These are phyloP conservation scores for Drosophila meridionalis DNA, from an alignment of 2,888 invertebrate genomes.

Conservation along the genomic window DNA sequence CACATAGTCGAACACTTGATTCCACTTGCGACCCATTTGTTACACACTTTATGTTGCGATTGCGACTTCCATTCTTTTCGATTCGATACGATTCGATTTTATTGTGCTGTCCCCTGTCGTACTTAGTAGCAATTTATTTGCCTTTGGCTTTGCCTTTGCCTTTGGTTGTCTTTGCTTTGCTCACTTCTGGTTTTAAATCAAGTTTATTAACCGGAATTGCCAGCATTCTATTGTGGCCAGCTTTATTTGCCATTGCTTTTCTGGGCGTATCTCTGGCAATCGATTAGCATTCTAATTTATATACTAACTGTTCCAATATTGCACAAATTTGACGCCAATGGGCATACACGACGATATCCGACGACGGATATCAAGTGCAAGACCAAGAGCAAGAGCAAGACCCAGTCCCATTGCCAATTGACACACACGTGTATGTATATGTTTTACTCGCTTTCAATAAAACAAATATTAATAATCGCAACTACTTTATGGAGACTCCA, in stretches of 20 bases:
- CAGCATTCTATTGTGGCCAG: conserved; percentile 53
- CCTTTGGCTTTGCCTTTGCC: conserved; percentile 23
- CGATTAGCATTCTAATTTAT: conserved; percentile 81
- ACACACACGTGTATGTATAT: conserved; percentile 19
- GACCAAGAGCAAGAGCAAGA: conserved; percentile 47
- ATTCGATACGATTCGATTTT: conserved; percentile 36
- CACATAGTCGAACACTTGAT: conserved; percentile 51
- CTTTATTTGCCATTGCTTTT: conserved; percentile 41
- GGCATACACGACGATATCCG: conserved; percentile 64
- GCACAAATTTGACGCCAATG: conserved; percentile 68
- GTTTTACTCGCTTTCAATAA: conserved; percentile 3
- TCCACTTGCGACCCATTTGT: conserved; percentile 69
- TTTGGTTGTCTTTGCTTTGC: conserved; percentile 26
- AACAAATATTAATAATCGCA: conserved; percentile 15
- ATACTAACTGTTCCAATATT: conserved; percentile 63
- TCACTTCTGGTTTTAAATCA: conserved; percentile 81
- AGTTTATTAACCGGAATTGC: conserved; percentile 79
- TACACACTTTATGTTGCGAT: conserved; percentile 63
- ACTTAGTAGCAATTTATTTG: conserved; percentile 75
- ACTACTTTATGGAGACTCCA: conserved; percentile 19
- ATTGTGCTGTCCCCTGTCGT: conserved; percentile 37
- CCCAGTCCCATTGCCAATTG: conserved; percentile 46
- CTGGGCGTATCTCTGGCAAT: conserved; percentile 73
- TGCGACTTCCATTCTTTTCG: conserved; percentile 23
- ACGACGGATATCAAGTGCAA: conserved; percentile 55